Base-by-base conservation (phyloP, 2,797 vertebrate genomes). In the Crocidura indochinensis region DNA sequence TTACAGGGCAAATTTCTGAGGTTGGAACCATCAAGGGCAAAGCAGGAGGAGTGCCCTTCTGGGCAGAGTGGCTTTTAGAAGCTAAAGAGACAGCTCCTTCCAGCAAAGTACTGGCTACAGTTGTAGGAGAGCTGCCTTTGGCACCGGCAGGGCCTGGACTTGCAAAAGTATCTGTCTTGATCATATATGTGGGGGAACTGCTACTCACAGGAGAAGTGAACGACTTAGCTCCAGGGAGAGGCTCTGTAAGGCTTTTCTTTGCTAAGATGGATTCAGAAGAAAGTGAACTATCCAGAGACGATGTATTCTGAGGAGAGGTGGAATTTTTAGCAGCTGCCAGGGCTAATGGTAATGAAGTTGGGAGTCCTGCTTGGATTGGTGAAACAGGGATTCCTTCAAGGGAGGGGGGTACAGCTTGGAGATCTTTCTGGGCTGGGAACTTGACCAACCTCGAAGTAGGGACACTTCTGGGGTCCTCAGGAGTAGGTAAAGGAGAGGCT, bases 1-100 rank as follows among this genome's bases (percentile, higher is more conserved):
- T 62, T 60, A 92, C 4, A 84, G 90, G 88, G 56, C 72, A 91
- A 77, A 46, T 78, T 91, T 80, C 92, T 81, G 87, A 91, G 26
- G 53, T 19, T 51, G 83, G 51, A 75, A 78, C 51, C 75, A 81
- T 24, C 44, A 76, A 49, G 47, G 93, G 68, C 64, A 56, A 85
- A 87, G 88, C 4, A 74, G 31, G 4, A 91, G 56, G 88, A 79
- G 74, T 62, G 53, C 26, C n/a, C 27, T 93, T 82, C 22, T 71
- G 31, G 74, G 64, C 31, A n/a, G 46, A 67, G 24, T 78, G 69
- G 53, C 29, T 87, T 92, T 89, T 72, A 73, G 83, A 11, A 76
- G 78, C 27, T 31, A 51, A 60, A 72, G 88, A 51, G n/a, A 72
- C 15, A 77, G 74, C 22, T 83, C 65, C 88, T 82, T 94, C 89